These are phyloP conservation scores for Aethes cnicana DNA, from an alignment of 2,888 invertebrate species.

Conservation along the genomic window DNA sequence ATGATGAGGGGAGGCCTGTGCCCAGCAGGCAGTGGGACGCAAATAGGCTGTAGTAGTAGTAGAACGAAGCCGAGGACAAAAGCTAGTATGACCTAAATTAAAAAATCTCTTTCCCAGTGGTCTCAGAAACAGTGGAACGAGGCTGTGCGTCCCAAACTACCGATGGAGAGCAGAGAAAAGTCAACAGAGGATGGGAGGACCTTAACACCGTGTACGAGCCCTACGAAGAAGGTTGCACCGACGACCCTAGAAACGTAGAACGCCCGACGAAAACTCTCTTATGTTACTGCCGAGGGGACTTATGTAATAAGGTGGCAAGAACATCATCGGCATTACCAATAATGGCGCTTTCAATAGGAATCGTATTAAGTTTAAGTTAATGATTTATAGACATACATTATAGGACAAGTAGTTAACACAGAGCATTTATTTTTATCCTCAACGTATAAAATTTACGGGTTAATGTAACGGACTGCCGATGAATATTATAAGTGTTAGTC, in stretches of 20 bases:
- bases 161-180: conserved; percentile 80
- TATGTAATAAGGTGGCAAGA: conserved; percentile 84
- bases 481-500: too few relatives aligned
- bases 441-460: conserved; percentile 8
- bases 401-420: neutral
- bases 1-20: too few relatives aligned
- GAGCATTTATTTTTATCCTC: conserved; percentile 6
- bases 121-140: conserved; percentile 60
- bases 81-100: neutral
- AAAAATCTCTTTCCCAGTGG: too few relatives aligned
- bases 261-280: conserved; percentile 81
- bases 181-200: conserved; percentile 81
- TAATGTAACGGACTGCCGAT: neutral
- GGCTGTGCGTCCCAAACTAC: conserved; percentile 89
- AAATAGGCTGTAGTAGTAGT: too few relatives aligned
- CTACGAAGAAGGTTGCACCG: conserved; percentile 86
- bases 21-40: too few relatives aligned
- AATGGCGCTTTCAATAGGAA: conserved; percentile 2
- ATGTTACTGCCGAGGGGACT: conserved; percentile 88
- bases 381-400: neutral
- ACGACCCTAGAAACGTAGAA: conserved; percentile 80
- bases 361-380: neutral
- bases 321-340: neutral
- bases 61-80: too few relatives aligned
- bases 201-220: conserved; percentile 85